Base-by-base conservation (phyloP, 2,797 vertebrate genomes). In the Geotrypetes seraphini region DNA sequence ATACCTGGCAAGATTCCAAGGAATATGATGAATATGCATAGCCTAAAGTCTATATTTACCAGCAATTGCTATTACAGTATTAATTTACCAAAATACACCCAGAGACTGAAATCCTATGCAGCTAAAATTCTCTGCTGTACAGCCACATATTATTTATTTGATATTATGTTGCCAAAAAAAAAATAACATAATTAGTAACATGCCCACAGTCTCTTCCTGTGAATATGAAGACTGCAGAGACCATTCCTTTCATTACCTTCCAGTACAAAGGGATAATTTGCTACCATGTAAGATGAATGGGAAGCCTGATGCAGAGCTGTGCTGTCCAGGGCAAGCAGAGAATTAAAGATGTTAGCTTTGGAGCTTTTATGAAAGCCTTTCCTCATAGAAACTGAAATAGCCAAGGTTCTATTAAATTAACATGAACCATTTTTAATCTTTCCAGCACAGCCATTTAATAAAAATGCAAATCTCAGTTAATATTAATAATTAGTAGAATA, bases 401-500 rank as follows among this genome's bases (percentile, higher is more conserved):
- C 68, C 52, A 18, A 63, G 66, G 72, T 71, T 51, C 72, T 65
- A 52, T 30, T 57, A 66, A 75, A 70, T 75, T 66, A 72, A 54
- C 58, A 38, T 19, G 63, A 55, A 53, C 17, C 7, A 16, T 19
- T 46, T 44, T 44, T 39, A n/a, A n/a, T n/a, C n/a, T 66, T 71
- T 69, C 58, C 43, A 62, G 45, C 34, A 14, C 43, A 50, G 68
- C 61, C 39, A 25, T 71, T 75, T 68, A 63, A 70, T 70, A 57
- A 73, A 73, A 73, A 73, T 68, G 66, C 56, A 75, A 76, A 70
- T 69, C 61, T 63, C 40, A 46, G 56, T 66, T 66, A 66, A 63
- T 64, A 43, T 69, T 69, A 60, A 35, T 69, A 75, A 76, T 73
- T 70, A 75, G 60, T 30, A 36, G 36, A 45, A 62, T 45, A 60